These are phyloP conservation scores for Musca domestica DNA, from an alignment of 1,140 invertebrate genomes.

Conservation along the genomic window DNA sequence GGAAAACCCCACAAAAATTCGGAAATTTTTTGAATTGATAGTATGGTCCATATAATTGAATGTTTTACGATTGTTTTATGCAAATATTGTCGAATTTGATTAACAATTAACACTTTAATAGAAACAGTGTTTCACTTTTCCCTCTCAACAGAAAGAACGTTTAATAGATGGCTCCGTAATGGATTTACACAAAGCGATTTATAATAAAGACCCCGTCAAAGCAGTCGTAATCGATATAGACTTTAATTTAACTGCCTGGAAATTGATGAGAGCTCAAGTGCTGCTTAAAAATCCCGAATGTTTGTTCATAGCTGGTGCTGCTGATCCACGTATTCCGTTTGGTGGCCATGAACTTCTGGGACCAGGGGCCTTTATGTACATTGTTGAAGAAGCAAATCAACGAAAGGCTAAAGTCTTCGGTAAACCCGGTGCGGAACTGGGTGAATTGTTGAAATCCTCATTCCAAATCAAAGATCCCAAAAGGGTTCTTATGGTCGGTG, in stretches of 20 bases:
- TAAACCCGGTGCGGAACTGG: constrained; percentile 59
- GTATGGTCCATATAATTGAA: too few species aligned
- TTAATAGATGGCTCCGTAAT: constrained; percentile 33
- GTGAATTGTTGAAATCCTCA: constrained; percentile 46
- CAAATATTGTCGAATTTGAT: too few species aligned
- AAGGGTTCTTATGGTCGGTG: constrained; percentile 62
- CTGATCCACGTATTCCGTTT: constrained; percentile 55
- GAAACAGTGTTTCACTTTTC: too few species aligned
- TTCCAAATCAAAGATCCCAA: constrained; percentile 54
- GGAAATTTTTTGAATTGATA: too few species aligned
- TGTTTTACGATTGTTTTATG: too few species aligned
- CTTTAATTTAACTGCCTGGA: constrained; percentile 52
- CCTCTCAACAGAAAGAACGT: constrained; percentile 2
- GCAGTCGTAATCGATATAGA: constrained; percentile 57
- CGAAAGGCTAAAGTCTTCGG: constrained; percentile 56
- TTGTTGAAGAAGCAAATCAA: constrained; percentile 54
- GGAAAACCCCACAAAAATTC: too few species aligned
- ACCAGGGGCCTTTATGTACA: constrained; percentile 55
- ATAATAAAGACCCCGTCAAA: constrained; percentile 51
- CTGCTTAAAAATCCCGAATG: constrained; percentile 53
- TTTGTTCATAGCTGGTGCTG: constrained; percentile 52
- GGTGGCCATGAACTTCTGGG: constrained; percentile 52
- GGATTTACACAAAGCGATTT: constrained; percentile 45
- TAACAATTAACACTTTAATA: too few species aligned
- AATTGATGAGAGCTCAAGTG: constrained; percentile 52